Evolutionary conservation across 2,113 vertebrate species (phyloP).

Genomic region (Lichenostomus cassidix): DNA sequence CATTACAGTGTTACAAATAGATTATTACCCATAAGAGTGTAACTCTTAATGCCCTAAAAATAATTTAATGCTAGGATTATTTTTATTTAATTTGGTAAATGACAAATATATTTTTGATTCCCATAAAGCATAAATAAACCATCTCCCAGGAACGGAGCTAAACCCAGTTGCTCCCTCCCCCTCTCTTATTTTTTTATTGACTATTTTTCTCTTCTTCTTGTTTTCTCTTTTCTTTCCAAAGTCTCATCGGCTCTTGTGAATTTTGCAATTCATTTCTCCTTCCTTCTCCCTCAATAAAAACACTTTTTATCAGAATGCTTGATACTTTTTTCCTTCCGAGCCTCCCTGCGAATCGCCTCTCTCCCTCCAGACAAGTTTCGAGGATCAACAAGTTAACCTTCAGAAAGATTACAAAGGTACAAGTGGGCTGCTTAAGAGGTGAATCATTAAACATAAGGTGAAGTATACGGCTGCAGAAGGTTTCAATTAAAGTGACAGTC

Average conservation of each 20-base stretch:
- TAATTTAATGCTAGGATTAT: slow-evolving; percentile 31
- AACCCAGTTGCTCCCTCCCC: neutral
- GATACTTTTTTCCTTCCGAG: neutral
- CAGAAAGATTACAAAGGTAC: slow-evolving; percentile 54
- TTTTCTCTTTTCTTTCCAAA: slow-evolving; percentile 28
- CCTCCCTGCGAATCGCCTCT: neutral
- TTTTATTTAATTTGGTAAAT: slow-evolving; percentile 45
- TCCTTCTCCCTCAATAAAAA: slow-evolving; percentile 5
- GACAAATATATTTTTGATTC: slow-evolving; percentile 43
- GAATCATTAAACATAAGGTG: slow-evolving; percentile 67
- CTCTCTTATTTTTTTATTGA: neutral
- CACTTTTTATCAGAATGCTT: neutral
- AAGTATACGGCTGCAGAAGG: slow-evolving; percentile 26
- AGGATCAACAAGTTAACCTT: slow-evolving; percentile 69
- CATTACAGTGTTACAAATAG: slow-evolving; percentile 33
- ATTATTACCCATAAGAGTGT: neutral
- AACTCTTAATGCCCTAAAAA: slow-evolving; percentile 51
- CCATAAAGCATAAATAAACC: slow-evolving; percentile 69
- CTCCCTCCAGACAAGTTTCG: slow-evolving; percentile 27
- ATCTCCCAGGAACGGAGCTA: slow-evolving; percentile 49
- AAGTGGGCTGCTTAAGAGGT: slow-evolving; percentile 60
- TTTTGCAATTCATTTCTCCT: neutral
- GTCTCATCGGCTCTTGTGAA: neutral
- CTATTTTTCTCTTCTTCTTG: neutral
- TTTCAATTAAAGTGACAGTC: slow-evolving; percentile 62